These are phyloP conservation scores for Apus apus DNA, from an alignment of 2,113 vertebrate species.

Conservation along the genomic window DNA sequence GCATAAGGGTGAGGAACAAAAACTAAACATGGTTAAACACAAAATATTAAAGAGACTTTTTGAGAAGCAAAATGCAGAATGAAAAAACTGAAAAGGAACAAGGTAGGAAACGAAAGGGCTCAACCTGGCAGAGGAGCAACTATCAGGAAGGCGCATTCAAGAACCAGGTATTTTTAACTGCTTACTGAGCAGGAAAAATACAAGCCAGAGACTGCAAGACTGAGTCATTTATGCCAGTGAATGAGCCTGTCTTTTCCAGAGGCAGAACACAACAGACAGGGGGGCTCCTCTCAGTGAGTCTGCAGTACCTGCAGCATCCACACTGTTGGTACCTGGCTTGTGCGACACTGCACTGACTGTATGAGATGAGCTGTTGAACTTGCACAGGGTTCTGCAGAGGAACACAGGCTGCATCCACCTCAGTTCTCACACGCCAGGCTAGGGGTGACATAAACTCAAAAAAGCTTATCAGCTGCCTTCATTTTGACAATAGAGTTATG, in stretches of 20 bases:
- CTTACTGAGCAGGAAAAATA: background rate
- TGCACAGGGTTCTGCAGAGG: accelerated
- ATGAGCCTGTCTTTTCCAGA: background rate
- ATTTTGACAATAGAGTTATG: background rate
- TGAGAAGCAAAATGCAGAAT: background rate
- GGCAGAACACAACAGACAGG: accelerated
- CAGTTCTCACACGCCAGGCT: background rate
- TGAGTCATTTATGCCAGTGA: background rate
- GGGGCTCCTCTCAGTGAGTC: background rate
- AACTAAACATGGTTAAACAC: background rate
- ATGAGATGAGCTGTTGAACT: no score
- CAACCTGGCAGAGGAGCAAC: background rate
- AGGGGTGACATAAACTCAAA: background rate
- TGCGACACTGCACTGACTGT: no score
- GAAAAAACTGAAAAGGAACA: background rate
- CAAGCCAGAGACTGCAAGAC: background rate
- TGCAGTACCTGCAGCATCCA: background rate
- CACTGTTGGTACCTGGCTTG: accelerated
- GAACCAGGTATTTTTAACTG: background rate
- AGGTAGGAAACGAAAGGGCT: background rate
- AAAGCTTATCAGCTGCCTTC: background rate
- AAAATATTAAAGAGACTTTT: background rate
- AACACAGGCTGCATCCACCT: background rate
- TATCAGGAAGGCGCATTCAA: background rate
- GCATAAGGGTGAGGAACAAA: background rate